Base-by-base conservation (phyloP, 2,888 invertebrate species). In the Pinctada fucata region DNA sequence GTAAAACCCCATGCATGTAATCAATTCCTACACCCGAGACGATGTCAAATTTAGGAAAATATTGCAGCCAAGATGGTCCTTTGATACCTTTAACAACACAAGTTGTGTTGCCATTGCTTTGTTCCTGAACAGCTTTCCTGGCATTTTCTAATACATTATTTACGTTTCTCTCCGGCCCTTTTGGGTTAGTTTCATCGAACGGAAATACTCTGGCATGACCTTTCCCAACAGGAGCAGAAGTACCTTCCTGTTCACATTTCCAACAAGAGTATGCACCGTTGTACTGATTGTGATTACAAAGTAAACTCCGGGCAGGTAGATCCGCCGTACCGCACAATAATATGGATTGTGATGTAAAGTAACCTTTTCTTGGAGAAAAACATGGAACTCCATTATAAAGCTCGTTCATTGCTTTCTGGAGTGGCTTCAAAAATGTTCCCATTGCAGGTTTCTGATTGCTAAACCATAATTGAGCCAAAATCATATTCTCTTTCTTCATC, bases 1-100 rank as follows among this genome's bases (percentile, higher is more conserved):
- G 47, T n/a, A 76, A 66, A n/a, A 79, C 76, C n/a, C 72, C 76
- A 73, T 79, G 79, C 79, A 79, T 79, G 45, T 79, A 79, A 49
- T 79, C 75, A 47, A 79, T 75, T 31, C 71, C 66, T 65, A 69
- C 71, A 10, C 75, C 71, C 65, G 70, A 48, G 13, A 75, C 16
- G 47, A 73, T 76, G 51, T 76, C 6, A 51, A 75, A 66, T 3
- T 2, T 16, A 2, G 70, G 50, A 52, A 80, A 67, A 31, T 65
- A 63, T 10, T 66, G 2, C 4, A 74, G 70, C 75, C 78, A 78
- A 45, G 78, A 71, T 52, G 75, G 75, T 31, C 31, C 31, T 31
- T 31, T 31, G 31, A 31, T 31, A 31, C 31, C 31, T 31, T 31
- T 31, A 31, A 10, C 69, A 31, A 31, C 80, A 16, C 75, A 78